phyloP scores from a whole-genome alignment of 2,797 vertebrate species.

The Atherinosoma microstoma region DNA sequence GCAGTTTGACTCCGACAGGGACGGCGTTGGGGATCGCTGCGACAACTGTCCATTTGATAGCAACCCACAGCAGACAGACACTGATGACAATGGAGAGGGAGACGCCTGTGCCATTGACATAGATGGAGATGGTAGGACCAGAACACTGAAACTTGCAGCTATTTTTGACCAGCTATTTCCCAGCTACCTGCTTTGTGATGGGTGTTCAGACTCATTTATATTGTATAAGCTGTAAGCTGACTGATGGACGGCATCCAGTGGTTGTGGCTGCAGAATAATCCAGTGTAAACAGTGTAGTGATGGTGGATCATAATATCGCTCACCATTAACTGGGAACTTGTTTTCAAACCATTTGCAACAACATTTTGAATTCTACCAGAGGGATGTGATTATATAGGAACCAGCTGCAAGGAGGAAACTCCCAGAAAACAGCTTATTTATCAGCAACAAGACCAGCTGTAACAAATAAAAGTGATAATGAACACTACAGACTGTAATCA shows the following conservation, averaged over 20 bases:
- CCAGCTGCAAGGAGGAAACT: neutral
- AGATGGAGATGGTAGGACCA: conserved; percentile 92
- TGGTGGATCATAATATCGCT: neutral
- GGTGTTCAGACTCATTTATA: neutral
- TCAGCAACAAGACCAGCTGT: neutral
- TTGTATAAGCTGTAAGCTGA: neutral
- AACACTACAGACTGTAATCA: neutral
- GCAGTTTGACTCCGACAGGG: conserved; percentile 94
- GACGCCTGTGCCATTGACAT: conserved; percentile 96
- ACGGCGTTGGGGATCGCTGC: conserved; percentile 94
- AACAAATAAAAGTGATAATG: neutral
- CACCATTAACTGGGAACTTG: neutral
- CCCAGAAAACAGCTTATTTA: neutral
- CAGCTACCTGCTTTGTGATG: neutral
- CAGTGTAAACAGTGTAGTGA: neutral
- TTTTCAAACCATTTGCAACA: conserved; percentile 1
- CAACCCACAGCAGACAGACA: conserved; percentile 94
- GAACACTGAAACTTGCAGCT: neutral
- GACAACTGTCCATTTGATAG: conserved; percentile 96
- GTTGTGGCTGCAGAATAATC: neutral
- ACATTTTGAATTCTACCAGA: neutral
- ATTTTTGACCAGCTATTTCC: too few species aligned
- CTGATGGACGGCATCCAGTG: neutral
- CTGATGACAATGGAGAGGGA: conserved; percentile 92
- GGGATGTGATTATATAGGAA: neutral